These are phyloP conservation scores for Drosophila dunni DNA, from an alignment of 1,140 invertebrate genomes.

Conservation along the genomic window DNA sequence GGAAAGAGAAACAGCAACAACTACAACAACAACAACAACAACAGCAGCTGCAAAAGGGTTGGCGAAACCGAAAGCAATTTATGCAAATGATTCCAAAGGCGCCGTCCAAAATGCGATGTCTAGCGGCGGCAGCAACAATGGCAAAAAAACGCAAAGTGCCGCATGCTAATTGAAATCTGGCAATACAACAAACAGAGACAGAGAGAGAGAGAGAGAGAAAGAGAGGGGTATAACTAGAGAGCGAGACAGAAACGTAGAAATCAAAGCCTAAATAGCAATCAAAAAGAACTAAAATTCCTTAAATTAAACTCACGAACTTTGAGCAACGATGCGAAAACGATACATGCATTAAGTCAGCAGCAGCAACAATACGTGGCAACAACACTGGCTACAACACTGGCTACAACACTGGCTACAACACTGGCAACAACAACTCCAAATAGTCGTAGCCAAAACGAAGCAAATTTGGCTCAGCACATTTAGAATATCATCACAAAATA, in stretches of 20 bases:
- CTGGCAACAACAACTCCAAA: slow-evolving; percentile 43
- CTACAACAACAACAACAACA: slow-evolving; percentile 21
- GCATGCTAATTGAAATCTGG: slow-evolving; percentile 80
- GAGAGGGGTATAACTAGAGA: background rate
- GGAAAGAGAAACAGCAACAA: slow-evolving; percentile 44
- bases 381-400: slow-evolving; percentile 27
- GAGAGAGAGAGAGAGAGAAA: background rate
- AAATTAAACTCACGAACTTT: slow-evolving; percentile 81
- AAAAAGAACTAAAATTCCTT: slow-evolving; percentile 81
- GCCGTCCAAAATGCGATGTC: slow-evolving; percentile 70
- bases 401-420: slow-evolving; percentile 40
- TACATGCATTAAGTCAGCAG: slow-evolving; percentile 74
- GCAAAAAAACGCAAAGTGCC: slow-evolving; percentile 69
- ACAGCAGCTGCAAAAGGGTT: slow-evolving; percentile 59
- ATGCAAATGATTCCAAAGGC: slow-evolving; percentile 78
- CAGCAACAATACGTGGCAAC: slow-evolving; percentile 46
- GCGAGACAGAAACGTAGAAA: slow-evolving; percentile 1
- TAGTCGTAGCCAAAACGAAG: slow-evolving; percentile 77
- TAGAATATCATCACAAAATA: slow-evolving; percentile 76
- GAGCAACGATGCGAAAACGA: slow-evolving; percentile 80
- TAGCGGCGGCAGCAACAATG: slow-evolving; percentile 21
- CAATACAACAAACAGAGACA: background rate
- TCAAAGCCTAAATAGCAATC: slow-evolving; percentile 80
- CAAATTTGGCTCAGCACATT: slow-evolving; percentile 80
- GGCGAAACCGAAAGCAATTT: slow-evolving; percentile 74